Conservation (phyloP, 2,113 vertebrate species). For the Rhinogobius similis region DNA sequence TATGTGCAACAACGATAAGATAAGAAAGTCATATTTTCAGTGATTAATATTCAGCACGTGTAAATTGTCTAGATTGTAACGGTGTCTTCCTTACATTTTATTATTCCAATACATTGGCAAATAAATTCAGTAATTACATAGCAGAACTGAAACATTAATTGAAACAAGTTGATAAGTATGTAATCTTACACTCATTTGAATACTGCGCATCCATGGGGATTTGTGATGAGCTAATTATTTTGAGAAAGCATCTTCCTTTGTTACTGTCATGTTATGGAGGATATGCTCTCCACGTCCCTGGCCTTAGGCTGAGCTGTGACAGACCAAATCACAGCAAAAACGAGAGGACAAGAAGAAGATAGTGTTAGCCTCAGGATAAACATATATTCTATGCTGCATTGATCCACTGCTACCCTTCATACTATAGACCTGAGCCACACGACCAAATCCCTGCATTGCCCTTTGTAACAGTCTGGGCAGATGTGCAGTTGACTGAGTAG, state of each 20-base stretch:
- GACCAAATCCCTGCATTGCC: slow-evolving; percentile 34
- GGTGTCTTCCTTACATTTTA: background rate
- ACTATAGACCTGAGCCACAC: slow-evolving; percentile 30
- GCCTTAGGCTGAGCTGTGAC: slow-evolving; percentile 51
- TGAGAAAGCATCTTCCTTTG: slow-evolving; percentile 15
- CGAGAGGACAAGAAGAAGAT: slow-evolving; percentile 12
- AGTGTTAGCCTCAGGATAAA: slow-evolving; percentile 44
- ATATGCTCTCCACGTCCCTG: slow-evolving; percentile 39
- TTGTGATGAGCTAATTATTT: slow-evolving; percentile 16
- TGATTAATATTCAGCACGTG: background rate
- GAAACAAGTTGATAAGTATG: slow-evolving; percentile 9
- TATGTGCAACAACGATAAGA: too few species aligned
- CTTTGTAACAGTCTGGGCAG: slow-evolving; percentile 18
- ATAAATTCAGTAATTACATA: background rate
- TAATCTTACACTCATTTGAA: slow-evolving; percentile 12
- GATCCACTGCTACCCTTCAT: slow-evolving; percentile 36
- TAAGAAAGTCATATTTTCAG: too few species aligned
- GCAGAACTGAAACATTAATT: background rate
- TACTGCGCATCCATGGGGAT: slow-evolving; percentile 4
- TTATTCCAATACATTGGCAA: background rate
- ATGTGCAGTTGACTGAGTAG: slow-evolving; percentile 20
- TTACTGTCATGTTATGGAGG: slow-evolving; percentile 27
- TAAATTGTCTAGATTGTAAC: background rate
- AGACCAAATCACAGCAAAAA: slow-evolving; percentile 41
- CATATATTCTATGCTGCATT: slow-evolving; percentile 28